Evolutionary conservation across 2,797 vertebrate species (phyloP).

Genomic region (Chaenodraco wilsoni): DNA sequence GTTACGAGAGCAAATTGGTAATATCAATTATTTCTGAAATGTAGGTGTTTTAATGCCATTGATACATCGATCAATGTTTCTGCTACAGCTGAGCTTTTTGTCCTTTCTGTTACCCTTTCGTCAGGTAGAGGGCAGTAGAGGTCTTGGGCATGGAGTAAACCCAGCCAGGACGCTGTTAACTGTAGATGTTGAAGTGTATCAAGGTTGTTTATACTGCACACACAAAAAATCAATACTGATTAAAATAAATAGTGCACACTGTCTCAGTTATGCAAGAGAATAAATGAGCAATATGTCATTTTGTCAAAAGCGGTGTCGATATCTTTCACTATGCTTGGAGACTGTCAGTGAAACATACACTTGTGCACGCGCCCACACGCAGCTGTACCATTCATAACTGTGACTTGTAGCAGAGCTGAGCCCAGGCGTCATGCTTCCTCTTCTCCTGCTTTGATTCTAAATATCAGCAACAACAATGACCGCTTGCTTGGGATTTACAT

Average conservation of each 20-base stretch:
- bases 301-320: constrained; percentile 21
- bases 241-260: constrained; percentile 18
- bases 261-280: constrained; percentile 20
- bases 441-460: constrained; percentile 62
- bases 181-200: constrained; percentile 12
- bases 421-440: constrained; percentile 29
- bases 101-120: constrained; percentile 7
- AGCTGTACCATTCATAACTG: constrained; percentile 43
- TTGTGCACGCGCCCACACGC: not conserved
- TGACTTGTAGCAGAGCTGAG: constrained; percentile 37
- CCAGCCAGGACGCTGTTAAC: constrained; percentile 2
- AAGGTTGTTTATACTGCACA: constrained; percentile 21
- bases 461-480: constrained; percentile 74
- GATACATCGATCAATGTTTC: not conserved
- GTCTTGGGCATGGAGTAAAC: constrained; percentile 17
- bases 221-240: constrained; percentile 36
- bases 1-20: not conserved
- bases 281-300: constrained; percentile 18
- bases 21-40: not conserved
- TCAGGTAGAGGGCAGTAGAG: constrained; percentile 73
- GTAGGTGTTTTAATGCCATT: not conserved
- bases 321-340: not conserved
- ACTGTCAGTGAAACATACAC: constrained; percentile 15
- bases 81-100: constrained; percentile 15
- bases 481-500: constrained; percentile 68